Conservation (phyloP, 53 echinoderm and acorn worm genomes). For the Actinopyga echinites region DNA sequence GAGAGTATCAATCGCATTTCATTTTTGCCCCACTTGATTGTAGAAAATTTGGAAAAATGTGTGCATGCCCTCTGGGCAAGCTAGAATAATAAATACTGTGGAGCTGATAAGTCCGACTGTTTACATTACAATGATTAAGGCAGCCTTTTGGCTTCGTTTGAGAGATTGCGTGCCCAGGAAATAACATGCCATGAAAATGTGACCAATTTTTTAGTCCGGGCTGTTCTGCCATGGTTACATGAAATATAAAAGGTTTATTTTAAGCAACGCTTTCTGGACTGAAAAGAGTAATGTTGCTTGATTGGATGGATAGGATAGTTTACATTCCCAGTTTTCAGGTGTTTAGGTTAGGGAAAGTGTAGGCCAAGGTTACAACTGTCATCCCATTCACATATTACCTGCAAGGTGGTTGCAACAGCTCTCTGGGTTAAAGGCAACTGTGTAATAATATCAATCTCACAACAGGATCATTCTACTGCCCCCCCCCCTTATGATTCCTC, state of each 20-base stretch:
- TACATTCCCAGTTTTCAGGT: constrained; percentile 22
- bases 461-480: too few relatives aligned
- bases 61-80: constrained; percentile 43
- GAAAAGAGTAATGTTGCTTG: constrained; percentile 34
- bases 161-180: constrained; percentile 37
- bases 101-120: constrained; percentile 29
- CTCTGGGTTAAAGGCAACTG: too few relatives aligned
- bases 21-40: constrained; percentile 22
- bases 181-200: constrained; percentile 37
- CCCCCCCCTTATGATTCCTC: too few relatives aligned
- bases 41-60: constrained; percentile 41
- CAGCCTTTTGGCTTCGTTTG: constrained; percentile 38
- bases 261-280: constrained; percentile 10
- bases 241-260: constrained; percentile 26
- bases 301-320: constrained; percentile 40
- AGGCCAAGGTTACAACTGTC: constrained; percentile 24
- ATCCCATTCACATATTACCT: too few relatives aligned
- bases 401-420: too few relatives aligned
- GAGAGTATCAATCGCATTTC: constrained; percentile 29
- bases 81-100: constrained; percentile 31
- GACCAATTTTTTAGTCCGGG: constrained; percentile 37
- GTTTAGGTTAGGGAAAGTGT: constrained; percentile 18
- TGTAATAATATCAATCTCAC: too few relatives aligned
- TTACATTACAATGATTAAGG: constrained; percentile 43
- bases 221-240: constrained; percentile 34